Evolutionary conservation across 2,113 vertebrate species (phyloP).

Genomic region (Triplophysa dalaica): DNA sequence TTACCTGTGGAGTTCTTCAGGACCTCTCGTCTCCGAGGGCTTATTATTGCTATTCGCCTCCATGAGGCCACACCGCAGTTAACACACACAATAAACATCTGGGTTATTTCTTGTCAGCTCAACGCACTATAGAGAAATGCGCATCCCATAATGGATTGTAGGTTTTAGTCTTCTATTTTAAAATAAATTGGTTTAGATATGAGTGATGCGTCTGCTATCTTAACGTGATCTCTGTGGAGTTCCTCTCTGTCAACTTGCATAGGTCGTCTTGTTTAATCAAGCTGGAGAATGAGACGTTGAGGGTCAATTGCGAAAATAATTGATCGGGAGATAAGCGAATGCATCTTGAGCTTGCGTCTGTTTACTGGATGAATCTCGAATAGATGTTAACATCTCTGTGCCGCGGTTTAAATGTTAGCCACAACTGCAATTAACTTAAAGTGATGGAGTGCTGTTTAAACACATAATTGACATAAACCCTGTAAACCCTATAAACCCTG

Average conservation of each 20-base stretch:
- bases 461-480: slow-evolving; percentile 2
- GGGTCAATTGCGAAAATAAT: neutral
- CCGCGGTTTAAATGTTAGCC: neutral
- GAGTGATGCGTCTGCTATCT: neutral
- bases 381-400: slow-evolving; percentile 17
- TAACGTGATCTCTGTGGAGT: neutral
- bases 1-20: slow-evolving; percentile 60
- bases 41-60: slow-evolving; percentile 51
- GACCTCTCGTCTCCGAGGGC: slow-evolving; percentile 52
- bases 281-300: neutral
- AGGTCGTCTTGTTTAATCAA: slow-evolving; percentile 13
- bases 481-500: neutral
- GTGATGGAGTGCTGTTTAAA: neutral
- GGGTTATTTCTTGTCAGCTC: neutral
- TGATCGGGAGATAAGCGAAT: neutral
- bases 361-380: neutral
- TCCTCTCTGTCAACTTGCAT: neutral
- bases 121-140: neutral
- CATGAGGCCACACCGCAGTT: slow-evolving; percentile 13
- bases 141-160: neutral
- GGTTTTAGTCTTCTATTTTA: neutral
- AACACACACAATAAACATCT: slow-evolving; percentile 19
- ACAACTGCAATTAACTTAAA: neutral
- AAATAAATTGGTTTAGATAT: neutral
- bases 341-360: neutral